Percentiles rank a stretch among this genome's conserved stretches.
Evolutionary conservation across 2,113 vertebrate species (phyloP).

Genomic region (Engraulis encrasicolus): DNA sequence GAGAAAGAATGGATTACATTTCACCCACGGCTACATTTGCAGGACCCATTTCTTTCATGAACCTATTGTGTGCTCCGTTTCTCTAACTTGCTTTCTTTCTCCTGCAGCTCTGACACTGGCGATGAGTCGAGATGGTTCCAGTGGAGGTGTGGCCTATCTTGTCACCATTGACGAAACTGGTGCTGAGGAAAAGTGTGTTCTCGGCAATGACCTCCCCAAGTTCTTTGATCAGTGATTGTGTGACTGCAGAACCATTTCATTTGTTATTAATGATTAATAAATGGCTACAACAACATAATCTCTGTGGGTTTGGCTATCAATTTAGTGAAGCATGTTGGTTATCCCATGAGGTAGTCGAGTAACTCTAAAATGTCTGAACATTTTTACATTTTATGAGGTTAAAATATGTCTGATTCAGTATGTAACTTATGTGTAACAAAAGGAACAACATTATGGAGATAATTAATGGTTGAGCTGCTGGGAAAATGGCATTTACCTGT

Average conservation of each 20-base stretch:
- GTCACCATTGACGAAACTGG: slow-evolving; percentile 78
- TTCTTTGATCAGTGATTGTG: slow-evolving; percentile 79
- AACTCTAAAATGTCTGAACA: no score
- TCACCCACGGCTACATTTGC: background rate
- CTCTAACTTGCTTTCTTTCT: background rate
- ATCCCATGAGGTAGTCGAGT: no score
- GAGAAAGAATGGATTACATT: no score
- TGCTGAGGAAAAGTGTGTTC: slow-evolving; percentile 78
- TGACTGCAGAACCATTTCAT: no score
- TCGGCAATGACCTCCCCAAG: slow-evolving; percentile 79
- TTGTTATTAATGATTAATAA: background rate
- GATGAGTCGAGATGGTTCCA: slow-evolving; percentile 85
- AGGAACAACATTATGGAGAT: no score
- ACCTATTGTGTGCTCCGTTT: background rate
- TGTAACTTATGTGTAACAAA: no score
- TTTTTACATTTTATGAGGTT: no score
- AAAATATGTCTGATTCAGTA: no score
- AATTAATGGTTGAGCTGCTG: no score
- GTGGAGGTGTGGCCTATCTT: slow-evolving; percentile 83
- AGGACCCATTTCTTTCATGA: background rate
- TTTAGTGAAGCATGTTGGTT: background rate
- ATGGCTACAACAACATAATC: background rate
- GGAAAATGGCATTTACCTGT: no score
- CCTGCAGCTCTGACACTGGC: slow-evolving; percentile 81
- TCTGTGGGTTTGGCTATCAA: background rate